Percentiles rank a stretch among this genome's conserved stretches.
phyloP scores from a whole-genome alignment of 2,797 vertebrate species.

The Parauchenoglanis punctatus region DNA sequence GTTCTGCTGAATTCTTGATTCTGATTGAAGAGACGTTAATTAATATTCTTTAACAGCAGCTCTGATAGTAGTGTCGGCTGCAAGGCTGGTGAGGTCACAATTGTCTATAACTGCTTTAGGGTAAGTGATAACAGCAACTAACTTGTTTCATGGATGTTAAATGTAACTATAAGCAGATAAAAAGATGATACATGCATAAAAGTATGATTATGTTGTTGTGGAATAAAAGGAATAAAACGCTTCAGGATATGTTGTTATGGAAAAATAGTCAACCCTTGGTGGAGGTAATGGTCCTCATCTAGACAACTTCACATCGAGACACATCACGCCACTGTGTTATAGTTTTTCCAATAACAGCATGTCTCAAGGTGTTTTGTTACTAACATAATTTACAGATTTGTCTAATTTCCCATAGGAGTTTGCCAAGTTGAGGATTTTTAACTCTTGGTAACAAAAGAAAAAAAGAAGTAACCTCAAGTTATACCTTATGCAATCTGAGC shows the following conservation, averaged over 20 bases:
- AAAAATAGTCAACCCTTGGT: neutral
- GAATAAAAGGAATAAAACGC: neutral
- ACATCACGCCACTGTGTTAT: neutral
- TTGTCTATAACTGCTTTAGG: neutral
- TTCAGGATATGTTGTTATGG: neutral
- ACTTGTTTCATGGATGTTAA: neutral
- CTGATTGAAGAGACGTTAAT: neutral
- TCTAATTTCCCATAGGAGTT: conserved; percentile 70
- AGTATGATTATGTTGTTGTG: neutral
- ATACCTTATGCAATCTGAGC: conserved; percentile 29
- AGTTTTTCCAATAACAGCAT: neutral
- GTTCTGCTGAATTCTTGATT: neutral
- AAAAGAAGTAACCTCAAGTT: conserved; percentile 40
- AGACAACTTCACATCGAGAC: neutral
- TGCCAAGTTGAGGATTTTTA: conserved; percentile 72
- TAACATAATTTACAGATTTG: conserved; percentile 68
- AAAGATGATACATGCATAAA: neutral
- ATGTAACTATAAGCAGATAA: neutral
- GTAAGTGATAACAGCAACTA: neutral
- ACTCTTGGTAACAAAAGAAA: conserved; percentile 52
- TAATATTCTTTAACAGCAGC: neutral
- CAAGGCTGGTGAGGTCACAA: neutral
- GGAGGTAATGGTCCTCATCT: neutral
- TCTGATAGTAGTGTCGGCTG: neutral
- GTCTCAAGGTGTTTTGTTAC: neutral